Percentiles rank a stretch among this genome's conserved stretches.
Evolutionary conservation across 2,797 vertebrate genomes (phyloP).

Genomic region (Dicrostonyx torquatus): DNA sequence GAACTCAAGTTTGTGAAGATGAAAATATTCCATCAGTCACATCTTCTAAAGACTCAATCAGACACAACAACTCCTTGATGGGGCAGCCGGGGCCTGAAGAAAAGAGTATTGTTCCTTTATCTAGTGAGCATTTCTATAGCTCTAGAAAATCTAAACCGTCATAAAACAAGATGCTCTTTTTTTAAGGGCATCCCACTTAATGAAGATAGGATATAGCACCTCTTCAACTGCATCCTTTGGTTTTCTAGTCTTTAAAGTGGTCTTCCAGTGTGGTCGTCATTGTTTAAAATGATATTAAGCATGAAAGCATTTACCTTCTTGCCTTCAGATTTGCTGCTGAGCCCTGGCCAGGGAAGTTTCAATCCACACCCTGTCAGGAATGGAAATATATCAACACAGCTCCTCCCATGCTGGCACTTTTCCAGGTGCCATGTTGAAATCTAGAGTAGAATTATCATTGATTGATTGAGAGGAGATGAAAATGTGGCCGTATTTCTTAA

Average conservation of each 20-base stretch:
- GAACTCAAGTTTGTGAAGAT: neutral
- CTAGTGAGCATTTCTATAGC: neutral
- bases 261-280: neutral
- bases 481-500: neutral
- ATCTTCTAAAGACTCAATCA: neutral
- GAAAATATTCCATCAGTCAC: neutral
- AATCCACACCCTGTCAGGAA: constrained; percentile 26
- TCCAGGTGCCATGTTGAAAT: constrained; percentile 62
- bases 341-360: constrained; percentile 64
- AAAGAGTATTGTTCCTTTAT: neutral
- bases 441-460: constrained; percentile 21
- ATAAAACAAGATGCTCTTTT: constrained; percentile 18
- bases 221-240: neutral
- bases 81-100: neutral
- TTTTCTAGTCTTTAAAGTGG: constrained; percentile 13
- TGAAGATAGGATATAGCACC: neutral
- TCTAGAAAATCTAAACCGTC: neutral
- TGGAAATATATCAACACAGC: constrained; percentile 60
- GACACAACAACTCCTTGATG: neutral
- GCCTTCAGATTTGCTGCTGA: constrained; percentile 61
- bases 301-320: constrained; percentile 72
- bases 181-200: constrained; percentile 9
- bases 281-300: neutral
- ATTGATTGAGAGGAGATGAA: neutral
- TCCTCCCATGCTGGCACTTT: constrained; percentile 59